Base-by-base conservation (phyloP, 2,888 invertebrate genomes). In the Seladonia tumulorum region DNA sequence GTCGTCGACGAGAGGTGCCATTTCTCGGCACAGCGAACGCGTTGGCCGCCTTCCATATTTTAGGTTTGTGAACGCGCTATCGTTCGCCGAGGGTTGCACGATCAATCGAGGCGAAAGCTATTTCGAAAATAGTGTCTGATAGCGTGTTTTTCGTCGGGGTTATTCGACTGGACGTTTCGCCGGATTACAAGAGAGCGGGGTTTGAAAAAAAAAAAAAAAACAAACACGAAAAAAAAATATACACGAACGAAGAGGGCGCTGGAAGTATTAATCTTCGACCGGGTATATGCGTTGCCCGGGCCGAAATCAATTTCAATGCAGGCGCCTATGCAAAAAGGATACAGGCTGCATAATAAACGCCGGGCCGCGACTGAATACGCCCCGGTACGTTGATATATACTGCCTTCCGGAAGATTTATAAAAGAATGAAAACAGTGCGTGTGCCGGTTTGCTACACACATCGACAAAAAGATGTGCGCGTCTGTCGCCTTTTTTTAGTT, bases 381-480 rank as follows among this genome's bases (percentile, higher is more conserved):
- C 86, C 86, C 81, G 18, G 39, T 66, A 78, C 79, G 57, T 72
- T 78, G 83, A 86, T 82, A 89, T 88, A 87, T 89, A 89, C 89
- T 85, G 83, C 85, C 83, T 72, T 70, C 75, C 79, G 76, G 81
- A 79, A 89, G 88, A 89, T 89, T 89, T 89, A 89, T 89, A 89
- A 85, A 89, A 89, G 89, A 89, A 89, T 88, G 89, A 89, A 89
- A 89, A 89, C 88, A 83, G 88, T 80, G 82, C 75, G 81, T 25
- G 60, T 25, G 60, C n/a, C 10, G 57, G 57, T 49, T 18, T 18
- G 5, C 18, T 49, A 18, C 49, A 49, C 49, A 49, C 49, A 18
- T 18, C 18, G 18, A 18, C 49, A 49, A 49, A 49, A 49, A 49
- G 49, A 18, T 49, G 0, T n/a, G 49, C 5, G 49, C 18, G 18